phyloP scores from a whole-genome alignment of 1,140 invertebrate genomes.

The Scylla paramamosain region DNA sequence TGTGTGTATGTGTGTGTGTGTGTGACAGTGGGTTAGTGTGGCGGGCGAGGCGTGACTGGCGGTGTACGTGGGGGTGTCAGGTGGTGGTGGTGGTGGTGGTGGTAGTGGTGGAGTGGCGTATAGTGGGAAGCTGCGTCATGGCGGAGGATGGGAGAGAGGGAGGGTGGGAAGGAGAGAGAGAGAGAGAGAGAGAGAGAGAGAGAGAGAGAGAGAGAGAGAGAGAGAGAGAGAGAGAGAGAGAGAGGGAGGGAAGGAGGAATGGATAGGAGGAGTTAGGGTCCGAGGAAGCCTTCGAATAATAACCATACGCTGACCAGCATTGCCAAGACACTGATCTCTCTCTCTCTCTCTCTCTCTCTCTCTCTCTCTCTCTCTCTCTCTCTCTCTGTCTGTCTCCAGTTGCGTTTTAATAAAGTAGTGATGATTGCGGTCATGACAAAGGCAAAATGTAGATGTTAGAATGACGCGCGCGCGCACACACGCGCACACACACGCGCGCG shows the following conservation, averaged over 20 bases:
- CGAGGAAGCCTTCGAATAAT: not conserved
- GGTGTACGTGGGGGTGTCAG: not conserved
- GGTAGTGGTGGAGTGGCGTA: conserved; percentile 13
- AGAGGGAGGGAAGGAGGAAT: not conserved
- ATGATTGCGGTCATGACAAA: too few relatives aligned
- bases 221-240: not conserved
- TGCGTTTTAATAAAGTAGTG: too few relatives aligned
- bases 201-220: not conserved
- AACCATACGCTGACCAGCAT: not conserved
- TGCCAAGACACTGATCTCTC: not conserved
- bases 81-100: conserved; percentile 4
- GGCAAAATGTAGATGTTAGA: not conserved
- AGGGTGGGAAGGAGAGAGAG: not conserved
- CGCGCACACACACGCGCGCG: conserved; percentile 43
- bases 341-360: too few relatives aligned
- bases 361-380: too few relatives aligned
- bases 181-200: not conserved
- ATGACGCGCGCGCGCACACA: not conserved
- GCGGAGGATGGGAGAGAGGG: not conserved
- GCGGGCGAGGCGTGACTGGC: not conserved
- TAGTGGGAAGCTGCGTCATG: not conserved
- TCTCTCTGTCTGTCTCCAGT: too few relatives aligned
- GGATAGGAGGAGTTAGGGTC: not conserved
- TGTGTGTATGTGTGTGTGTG: not conserved
- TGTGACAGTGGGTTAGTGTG: not conserved